These are phyloP conservation scores for Poeciliopsis infans DNA, from an alignment of 2,797 vertebrate species.

Conservation along the genomic window DNA sequence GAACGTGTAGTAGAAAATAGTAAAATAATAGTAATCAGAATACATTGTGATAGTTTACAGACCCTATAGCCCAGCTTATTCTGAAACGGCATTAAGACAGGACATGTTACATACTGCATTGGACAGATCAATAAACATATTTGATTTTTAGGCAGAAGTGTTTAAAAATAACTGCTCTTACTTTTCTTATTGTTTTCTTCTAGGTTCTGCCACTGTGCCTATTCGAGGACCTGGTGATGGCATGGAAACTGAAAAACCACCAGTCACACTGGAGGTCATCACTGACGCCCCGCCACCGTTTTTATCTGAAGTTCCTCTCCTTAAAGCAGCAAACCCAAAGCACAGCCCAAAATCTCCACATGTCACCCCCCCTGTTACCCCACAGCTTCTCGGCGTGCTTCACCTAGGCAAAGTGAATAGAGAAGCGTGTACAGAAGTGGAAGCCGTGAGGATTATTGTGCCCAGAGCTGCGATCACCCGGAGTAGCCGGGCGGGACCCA, in stretches of 20 bases:
- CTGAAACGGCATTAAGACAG: neutral
- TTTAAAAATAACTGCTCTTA: neutral
- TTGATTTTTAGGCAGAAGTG: neutral
- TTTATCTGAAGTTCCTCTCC: constrained; percentile 42
- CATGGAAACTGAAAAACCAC: constrained; percentile 91
- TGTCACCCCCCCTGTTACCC: constrained; percentile 48
- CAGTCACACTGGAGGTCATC: constrained; percentile 74
- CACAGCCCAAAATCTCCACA: constrained; percentile 53
- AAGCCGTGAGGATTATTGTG: constrained; percentile 91
- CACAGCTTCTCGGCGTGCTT: constrained; percentile 86
- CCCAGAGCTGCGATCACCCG: constrained; percentile 90
- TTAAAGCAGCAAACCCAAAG: constrained; percentile 70
- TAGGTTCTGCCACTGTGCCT: constrained; percentile 74
- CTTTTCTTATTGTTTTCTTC: neutral
- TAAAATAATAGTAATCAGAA: neutral
- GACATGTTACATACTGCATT: neutral
- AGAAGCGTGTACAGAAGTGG: constrained; percentile 91
- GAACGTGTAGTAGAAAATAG: neutral
- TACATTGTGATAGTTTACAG: neutral
- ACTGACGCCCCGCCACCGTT: constrained; percentile 46
- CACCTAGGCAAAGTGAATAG: constrained; percentile 88
- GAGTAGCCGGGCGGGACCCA: constrained; percentile 64
- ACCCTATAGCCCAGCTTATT: neutral
- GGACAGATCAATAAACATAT: neutral
- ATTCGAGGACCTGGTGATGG: constrained; percentile 94